A percentile compares a stretch with the other conserved stretches of the same genome.
Evolutionary conservation across 2,888 invertebrate species (phyloP).

Genomic region (Erebia epiphron): DNA sequence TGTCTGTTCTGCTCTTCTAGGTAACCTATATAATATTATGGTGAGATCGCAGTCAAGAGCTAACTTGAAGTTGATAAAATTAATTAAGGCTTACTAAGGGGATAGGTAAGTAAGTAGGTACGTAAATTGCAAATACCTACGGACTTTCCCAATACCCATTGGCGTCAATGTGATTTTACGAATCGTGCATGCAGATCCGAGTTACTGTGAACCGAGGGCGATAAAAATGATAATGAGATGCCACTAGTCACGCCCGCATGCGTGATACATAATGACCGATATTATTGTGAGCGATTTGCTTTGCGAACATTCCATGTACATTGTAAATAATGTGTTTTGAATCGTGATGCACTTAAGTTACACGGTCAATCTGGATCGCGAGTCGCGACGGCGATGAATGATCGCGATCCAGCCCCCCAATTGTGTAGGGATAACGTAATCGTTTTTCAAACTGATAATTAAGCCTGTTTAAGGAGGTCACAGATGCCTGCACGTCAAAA

Average conservation of each 20-base stretch:
- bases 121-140: background rate
- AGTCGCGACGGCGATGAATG: too few species aligned
- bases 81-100: too few species aligned
- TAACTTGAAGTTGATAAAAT: too few species aligned
- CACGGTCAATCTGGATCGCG: too few species aligned
- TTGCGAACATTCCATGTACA: slow-evolving; percentile 14
- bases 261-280: slow-evolving; percentile 25
- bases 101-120: background rate
- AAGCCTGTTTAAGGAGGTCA: too few species aligned
- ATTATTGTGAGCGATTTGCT: slow-evolving; percentile 26
- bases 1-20: too few species aligned
- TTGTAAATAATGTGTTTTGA: slow-evolving; percentile 26
- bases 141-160: slow-evolving; percentile 25
- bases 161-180: slow-evolving; percentile 30
- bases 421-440: too few species aligned
- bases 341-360: slow-evolving; percentile 7
- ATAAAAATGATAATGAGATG: slow-evolving; percentile 46
- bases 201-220: slow-evolving; percentile 36
- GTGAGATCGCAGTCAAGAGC: too few species aligned
- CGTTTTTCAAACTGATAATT: too few species aligned
- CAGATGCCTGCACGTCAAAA: too few species aligned
- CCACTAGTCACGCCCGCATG: slow-evolving; percentile 43
- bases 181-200: slow-evolving; percentile 26
- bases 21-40: too few species aligned
- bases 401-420: too few species aligned